Conservation (phyloP, 2,113 vertebrate species). For the Anser brachyrhynchus region DNA sequence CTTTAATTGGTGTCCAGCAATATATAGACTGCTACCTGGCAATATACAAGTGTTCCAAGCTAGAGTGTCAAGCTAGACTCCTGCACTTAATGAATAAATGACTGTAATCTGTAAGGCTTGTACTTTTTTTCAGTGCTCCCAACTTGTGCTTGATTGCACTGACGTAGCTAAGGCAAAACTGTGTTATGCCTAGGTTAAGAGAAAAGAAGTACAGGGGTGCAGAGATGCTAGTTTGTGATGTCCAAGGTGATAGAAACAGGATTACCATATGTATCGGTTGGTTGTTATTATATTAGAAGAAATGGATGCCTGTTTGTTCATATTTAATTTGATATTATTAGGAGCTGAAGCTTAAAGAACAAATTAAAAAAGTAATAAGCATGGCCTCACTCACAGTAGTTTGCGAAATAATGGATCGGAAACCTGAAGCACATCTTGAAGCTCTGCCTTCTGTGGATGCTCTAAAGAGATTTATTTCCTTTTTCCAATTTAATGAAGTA, state of each 20-base stretch:
- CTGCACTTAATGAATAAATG: not conserved
- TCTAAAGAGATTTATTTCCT: constrained; percentile 66
- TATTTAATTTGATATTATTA: constrained; percentile 46
- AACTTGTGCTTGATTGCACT: not conserved
- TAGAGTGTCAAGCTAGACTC: not conserved
- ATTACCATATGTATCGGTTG: not conserved
- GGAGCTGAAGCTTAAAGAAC: constrained; percentile 76
- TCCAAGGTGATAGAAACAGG: not conserved
- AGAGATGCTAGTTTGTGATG: not conserved
- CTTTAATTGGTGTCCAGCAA: not conserved
- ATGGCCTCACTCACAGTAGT: constrained; percentile 84
- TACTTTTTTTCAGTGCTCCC: not conserved
- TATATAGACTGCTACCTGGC: not conserved
- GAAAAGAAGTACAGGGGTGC: not conserved
- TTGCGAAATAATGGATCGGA: constrained; percentile 74
- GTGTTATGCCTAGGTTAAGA: not conserved
- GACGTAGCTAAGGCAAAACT: not conserved
- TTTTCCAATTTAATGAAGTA: constrained; percentile 72
- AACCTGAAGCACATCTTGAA: constrained; percentile 55
- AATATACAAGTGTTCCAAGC: not conserved
- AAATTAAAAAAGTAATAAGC: constrained; percentile 80
- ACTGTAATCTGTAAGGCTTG: not conserved
- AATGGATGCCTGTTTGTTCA: not conserved
- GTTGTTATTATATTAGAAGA: not conserved
- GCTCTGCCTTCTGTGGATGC: constrained; percentile 65